A percentile compares a stretch with the other conserved stretches of the same genome.
Conservation (phyloP, 2,888 invertebrate species). For the Cloeon dipterum region DNA sequence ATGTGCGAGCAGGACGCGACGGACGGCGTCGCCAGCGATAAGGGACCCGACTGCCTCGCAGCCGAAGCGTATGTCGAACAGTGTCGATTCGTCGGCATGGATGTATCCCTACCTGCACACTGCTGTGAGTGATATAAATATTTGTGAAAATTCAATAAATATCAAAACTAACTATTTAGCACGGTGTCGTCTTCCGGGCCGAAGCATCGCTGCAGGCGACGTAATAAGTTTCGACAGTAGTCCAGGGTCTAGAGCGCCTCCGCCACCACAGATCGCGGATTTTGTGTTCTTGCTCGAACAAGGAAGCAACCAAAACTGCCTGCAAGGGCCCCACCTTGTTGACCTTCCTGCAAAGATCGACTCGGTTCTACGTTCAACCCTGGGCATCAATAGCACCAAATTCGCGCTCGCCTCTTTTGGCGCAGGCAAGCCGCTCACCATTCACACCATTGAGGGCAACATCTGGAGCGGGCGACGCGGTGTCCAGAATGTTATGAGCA, state of each 20-base stretch:
- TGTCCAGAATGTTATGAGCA: neutral
- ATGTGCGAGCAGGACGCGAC: conserved; percentile 17
- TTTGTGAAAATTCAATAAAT: neutral
- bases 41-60: conserved; percentile 15
- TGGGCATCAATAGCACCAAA: neutral
- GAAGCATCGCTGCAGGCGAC: neutral
- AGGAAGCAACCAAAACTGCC: neutral
- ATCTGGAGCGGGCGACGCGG: neutral
- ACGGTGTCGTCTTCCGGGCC: neutral
- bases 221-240: neutral
- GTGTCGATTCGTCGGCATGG: conserved; percentile 19
- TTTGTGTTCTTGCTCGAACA: neutral
- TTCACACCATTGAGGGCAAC: neutral
- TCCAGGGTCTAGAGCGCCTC: neutral
- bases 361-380: neutral
- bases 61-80: conserved; percentile 19
- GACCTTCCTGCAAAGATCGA: neutral
- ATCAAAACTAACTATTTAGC: too few relatives aligned
- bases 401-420: neutral
- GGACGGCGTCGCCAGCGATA: conserved; percentile 10
- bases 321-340: neutral
- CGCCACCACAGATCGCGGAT: neutral
- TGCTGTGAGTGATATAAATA: conserved; percentile 17
- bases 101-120: conserved; percentile 17
- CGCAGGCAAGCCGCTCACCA: neutral